Percentiles rank a stretch among this genome's conserved stretches.
Evolutionary conservation across 64 coral and sea anemone genomes (phyloP).

Genomic region (Pocillopora verrucosa): DNA sequence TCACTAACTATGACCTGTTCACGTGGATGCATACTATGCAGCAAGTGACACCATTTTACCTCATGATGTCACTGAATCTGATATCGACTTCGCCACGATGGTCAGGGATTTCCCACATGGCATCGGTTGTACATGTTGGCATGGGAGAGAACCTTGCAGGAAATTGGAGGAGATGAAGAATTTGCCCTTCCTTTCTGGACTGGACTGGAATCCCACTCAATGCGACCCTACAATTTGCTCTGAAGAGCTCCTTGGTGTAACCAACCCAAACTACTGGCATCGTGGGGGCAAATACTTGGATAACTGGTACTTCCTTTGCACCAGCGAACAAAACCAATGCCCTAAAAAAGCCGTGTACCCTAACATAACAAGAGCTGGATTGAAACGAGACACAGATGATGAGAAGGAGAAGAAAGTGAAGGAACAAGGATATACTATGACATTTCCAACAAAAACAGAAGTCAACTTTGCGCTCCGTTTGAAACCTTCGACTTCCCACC

Average conservation of each 20-base stretch:
- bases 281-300: slow-evolving; percentile 49
- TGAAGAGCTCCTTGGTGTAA: slow-evolving; percentile 38
- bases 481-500: slow-evolving; percentile 39
- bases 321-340: neutral
- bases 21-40: slow-evolving; percentile 74
- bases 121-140: slow-evolving; percentile 64
- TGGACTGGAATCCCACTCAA: slow-evolving; percentile 7
- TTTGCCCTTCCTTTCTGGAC: slow-evolving; percentile 63
- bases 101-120: slow-evolving; percentile 84
- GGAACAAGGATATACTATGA: neutral
- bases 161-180: slow-evolving; percentile 12
- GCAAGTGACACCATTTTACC: slow-evolving; percentile 52
- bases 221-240: slow-evolving; percentile 14
- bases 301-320: slow-evolving; percentile 35
- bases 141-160: slow-evolving; percentile 63
- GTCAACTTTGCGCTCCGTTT: slow-evolving; percentile 56
- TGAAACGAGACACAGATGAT: neutral
- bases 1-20: slow-evolving; percentile 62
- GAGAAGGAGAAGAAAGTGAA: neutral
- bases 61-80: neutral
- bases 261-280: neutral
- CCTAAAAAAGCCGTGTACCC: neutral
- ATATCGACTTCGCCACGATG: slow-evolving; percentile 71
- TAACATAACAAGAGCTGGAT: neutral
- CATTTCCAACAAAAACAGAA: slow-evolving; percentile 55